These are phyloP conservation scores for Aromia moschata DNA, from an alignment of 2,888 invertebrate genomes.

Conservation along the genomic window DNA sequence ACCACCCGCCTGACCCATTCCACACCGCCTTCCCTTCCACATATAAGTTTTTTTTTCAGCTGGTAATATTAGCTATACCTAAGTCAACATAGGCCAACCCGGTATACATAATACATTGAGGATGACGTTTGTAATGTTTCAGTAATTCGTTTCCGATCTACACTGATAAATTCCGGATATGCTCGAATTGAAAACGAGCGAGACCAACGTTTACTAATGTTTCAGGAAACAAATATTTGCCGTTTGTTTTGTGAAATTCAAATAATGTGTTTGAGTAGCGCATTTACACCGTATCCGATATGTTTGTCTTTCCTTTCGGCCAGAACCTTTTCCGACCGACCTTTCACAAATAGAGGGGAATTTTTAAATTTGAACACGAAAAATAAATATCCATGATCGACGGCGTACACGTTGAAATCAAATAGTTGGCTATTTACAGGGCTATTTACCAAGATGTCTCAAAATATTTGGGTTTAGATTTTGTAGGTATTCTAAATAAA, in stretches of 20 bases:
- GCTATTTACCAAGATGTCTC: too few species aligned
- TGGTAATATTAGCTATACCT: too few species aligned
- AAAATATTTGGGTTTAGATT: too few species aligned
- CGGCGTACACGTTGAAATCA: neutral
- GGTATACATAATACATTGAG: too few species aligned
- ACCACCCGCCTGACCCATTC: too few species aligned
- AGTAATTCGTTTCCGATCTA: too few species aligned
- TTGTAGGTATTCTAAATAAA: too few species aligned
- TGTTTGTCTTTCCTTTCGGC: constrained; percentile 6
- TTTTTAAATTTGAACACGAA: neutral
- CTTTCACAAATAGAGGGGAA: constrained; percentile 8
- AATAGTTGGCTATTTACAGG: neutral
- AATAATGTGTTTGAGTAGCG: constrained; percentile 13
- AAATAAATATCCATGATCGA: neutral
- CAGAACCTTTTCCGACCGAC: constrained; percentile 2
- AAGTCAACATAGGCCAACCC: too few species aligned
- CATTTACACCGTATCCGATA: constrained; percentile 14
- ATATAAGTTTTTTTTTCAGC: too few species aligned
- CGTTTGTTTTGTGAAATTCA: constrained; percentile 8
- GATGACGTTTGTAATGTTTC: too few species aligned
- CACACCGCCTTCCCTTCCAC: too few species aligned
- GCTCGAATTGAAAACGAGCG: neutral
- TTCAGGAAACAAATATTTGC: constrained; percentile 22
- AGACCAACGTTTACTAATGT: constrained; percentile 4
- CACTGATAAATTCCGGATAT: too few species aligned